phyloP scores from a whole-genome alignment of 2,797 vertebrate species.

The Chloroceryle inda region DNA sequence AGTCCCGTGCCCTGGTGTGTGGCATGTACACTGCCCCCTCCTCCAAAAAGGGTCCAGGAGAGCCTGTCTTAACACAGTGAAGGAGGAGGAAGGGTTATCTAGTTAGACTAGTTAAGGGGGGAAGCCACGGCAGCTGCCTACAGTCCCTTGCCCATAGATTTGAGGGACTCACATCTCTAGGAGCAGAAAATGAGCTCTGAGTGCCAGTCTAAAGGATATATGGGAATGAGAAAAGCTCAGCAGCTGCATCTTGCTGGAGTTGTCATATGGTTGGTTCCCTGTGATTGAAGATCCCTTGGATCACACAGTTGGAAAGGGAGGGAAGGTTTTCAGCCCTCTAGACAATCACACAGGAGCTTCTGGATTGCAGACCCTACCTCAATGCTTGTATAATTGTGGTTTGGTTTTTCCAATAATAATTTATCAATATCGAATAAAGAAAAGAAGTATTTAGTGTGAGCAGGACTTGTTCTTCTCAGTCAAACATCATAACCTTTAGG shows the following conservation, averaged over 20 bases:
- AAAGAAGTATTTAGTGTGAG: background rate
- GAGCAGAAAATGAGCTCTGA: background rate
- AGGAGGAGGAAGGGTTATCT: background rate
- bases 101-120: background rate
- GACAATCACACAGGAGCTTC: background rate
- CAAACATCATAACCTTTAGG: background rate
- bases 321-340: background rate
- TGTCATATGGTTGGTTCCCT: background rate
- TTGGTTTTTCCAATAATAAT: background rate
- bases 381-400: background rate
- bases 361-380: background rate
- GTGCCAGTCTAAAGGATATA: background rate
- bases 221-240: background rate
- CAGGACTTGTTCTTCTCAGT: background rate
- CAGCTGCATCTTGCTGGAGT: background rate
- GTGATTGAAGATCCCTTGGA: background rate
- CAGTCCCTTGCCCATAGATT: background rate
- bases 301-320: background rate
- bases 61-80: background rate
- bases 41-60: background rate
- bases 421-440: background rate
- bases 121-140: background rate
- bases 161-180: rapidly evolving
- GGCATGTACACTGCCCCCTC: background rate
- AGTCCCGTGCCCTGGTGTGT: background rate